A percentile compares a stretch with the other conserved stretches of the same genome.
Conservation (phyloP, 1,140 invertebrate species). For the Anastrepha ludens region DNA sequence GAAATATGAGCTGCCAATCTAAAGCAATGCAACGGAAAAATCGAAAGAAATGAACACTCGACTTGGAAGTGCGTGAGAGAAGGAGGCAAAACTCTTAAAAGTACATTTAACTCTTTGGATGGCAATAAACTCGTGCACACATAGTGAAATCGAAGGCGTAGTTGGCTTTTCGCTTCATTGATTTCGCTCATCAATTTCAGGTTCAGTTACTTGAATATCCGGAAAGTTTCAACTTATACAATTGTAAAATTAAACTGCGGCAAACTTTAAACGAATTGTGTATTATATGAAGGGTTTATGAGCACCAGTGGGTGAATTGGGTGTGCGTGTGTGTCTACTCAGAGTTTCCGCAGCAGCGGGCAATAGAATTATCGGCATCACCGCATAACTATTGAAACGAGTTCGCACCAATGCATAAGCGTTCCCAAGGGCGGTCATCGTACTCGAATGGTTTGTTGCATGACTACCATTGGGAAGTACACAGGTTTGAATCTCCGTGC, state of each 20-base stretch:
- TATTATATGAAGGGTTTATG: no score
- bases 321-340: background rate
- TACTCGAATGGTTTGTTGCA: no score
- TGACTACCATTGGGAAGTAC: no score
- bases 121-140: background rate
- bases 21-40: background rate
- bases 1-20: conserved; percentile 10
- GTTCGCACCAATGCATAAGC: background rate
- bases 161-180: conserved; percentile 18
- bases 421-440: no score
- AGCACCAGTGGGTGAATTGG: background rate
- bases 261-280: background rate
- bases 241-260: background rate
- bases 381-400: background rate
- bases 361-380: conserved; percentile 5
- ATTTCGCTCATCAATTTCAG: background rate
- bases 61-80: background rate
- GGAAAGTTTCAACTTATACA: background rate
- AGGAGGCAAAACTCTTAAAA: background rate
- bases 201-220: background rate
- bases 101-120: background rate
- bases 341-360: background rate
- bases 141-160: background rate
- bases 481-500: no score
- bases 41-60: background rate